phyloP scores from a whole-genome alignment of 2,888 invertebrate genomes.

The Nineta flava region DNA sequence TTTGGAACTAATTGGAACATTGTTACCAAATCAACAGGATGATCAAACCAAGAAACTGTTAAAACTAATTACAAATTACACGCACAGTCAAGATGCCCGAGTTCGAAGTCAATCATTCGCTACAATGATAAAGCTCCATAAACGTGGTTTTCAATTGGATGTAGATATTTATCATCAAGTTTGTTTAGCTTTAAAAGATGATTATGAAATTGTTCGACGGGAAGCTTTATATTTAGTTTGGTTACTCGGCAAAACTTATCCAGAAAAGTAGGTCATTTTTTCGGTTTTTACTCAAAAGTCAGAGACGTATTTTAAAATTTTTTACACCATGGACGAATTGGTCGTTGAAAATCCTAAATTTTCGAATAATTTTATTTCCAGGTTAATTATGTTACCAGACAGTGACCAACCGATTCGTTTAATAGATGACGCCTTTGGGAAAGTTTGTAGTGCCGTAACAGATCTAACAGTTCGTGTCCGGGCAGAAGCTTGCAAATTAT shows the following conservation, averaged over 20 bases:
- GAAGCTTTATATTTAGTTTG: constrained; percentile 75
- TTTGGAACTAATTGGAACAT: constrained; percentile 60
- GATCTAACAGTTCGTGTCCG: constrained; percentile 83
- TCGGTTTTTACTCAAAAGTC: constrained; percentile 3
- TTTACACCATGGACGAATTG: too few relatives aligned
- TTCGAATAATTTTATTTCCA: constrained; percentile 29
- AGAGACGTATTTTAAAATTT: constrained; percentile 4
- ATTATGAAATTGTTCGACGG: constrained; percentile 83
- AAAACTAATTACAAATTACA: constrained; percentile 67
- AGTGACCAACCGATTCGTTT: constrained; percentile 75
- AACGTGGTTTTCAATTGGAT: constrained; percentile 65
- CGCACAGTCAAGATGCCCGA: constrained; percentile 76
- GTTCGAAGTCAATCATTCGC: constrained; percentile 81
- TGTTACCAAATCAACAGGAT: constrained; percentile 42
- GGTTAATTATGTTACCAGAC: constrained; percentile 49
- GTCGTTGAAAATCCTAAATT: not conserved
- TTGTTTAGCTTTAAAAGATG: constrained; percentile 69
- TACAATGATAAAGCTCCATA: constrained; percentile 68
- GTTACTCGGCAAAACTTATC: constrained; percentile 71
- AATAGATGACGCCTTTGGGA: constrained; percentile 91
- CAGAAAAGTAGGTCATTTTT: constrained; percentile 51
- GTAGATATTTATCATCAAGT: constrained; percentile 51
- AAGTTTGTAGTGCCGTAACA: constrained; percentile 84
- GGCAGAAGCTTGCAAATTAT: constrained; percentile 64
- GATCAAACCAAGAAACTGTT: constrained; percentile 45